phyloP scores from a whole-genome alignment of 2,113 vertebrate genomes.

The Cololabis saira region DNA sequence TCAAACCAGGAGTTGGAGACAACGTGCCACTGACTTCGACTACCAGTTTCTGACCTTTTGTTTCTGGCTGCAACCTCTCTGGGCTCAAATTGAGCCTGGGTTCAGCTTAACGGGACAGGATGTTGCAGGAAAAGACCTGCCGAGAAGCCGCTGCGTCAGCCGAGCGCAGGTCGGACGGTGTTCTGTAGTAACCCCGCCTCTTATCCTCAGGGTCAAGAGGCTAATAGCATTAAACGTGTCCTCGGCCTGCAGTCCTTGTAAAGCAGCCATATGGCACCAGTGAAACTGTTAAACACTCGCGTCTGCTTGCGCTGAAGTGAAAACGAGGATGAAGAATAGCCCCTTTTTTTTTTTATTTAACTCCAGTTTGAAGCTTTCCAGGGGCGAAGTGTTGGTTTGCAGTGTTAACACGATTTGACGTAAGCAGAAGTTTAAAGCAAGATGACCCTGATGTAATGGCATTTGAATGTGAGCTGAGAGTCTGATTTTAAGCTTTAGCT shows the following conservation, averaged over 20 bases:
- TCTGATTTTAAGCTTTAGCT: conserved; percentile 65
- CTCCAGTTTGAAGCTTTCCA: neutral
- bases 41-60: too few species aligned
- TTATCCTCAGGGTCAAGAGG: conserved; percentile 49
- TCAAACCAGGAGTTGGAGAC: neutral
- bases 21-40: too few species aligned
- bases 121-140: conserved; percentile 25
- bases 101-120: conserved; percentile 33
- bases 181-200: conserved; percentile 32
- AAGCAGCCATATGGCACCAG: conserved; percentile 39
- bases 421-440: conserved; percentile 59
- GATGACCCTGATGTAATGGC: conserved; percentile 73
- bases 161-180: neutral
- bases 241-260: conserved; percentile 48
- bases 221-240: conserved; percentile 57
- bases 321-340: neutral
- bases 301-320: neutral
- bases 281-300: conserved; percentile 15
- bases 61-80: neutral
- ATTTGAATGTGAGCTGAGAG: conserved; percentile 68
- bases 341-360: conserved; percentile 9
- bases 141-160: conserved; percentile 19
- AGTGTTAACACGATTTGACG: conserved; percentile 44
- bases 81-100: conserved; percentile 44
- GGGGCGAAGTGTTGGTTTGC: neutral